phyloP scores from a whole-genome alignment of 23 tunicate genomes.

The Diplosoma virens region DNA sequence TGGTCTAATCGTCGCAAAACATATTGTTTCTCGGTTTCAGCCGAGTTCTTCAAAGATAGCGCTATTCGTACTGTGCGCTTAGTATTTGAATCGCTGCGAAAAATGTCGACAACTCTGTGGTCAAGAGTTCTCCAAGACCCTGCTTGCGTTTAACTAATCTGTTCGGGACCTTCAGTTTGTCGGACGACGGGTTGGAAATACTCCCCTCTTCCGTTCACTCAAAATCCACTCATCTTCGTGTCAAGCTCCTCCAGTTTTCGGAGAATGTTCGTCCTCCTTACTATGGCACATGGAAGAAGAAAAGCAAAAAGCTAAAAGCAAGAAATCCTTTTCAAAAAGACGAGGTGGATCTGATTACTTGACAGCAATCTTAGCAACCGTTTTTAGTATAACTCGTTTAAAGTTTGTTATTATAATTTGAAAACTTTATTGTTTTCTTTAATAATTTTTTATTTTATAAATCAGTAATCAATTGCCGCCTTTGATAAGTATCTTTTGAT shows the following conservation, averaged over 20 bases:
- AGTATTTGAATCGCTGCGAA: too few relatives aligned
- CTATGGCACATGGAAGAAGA: slow-evolving; percentile 79
- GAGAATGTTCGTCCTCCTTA: slow-evolving; percentile 89
- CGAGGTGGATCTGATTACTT: slow-evolving; percentile 36
- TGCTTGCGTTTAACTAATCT: background rate
- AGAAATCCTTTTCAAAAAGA: slow-evolving; percentile 65
- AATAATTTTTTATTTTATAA: too few relatives aligned
- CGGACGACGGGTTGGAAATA: slow-evolving; percentile 79
- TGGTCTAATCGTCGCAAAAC: too few relatives aligned
- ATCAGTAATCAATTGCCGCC: too few relatives aligned
- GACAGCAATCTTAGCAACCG: too few relatives aligned
- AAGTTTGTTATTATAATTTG: background rate
- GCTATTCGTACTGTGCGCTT: too few relatives aligned
- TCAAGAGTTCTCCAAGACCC: background rate
- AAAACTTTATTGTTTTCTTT: background rate
- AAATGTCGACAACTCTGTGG: background rate
- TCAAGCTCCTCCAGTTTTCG: slow-evolving; percentile 66
- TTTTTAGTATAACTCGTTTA: background rate
- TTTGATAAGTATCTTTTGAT: too few relatives aligned
- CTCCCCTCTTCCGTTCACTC: slow-evolving; percentile 14
- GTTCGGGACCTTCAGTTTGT: slow-evolving; percentile 45
- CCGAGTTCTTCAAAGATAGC: too few relatives aligned
- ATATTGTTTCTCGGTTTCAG: too few relatives aligned
- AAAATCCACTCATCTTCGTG: slow-evolving; percentile 14
- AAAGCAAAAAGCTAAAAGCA: slow-evolving; percentile 31